phyloP scores from a whole-genome alignment of 2,888 invertebrate genomes.

The Alviniconcha strummeri region DNA sequence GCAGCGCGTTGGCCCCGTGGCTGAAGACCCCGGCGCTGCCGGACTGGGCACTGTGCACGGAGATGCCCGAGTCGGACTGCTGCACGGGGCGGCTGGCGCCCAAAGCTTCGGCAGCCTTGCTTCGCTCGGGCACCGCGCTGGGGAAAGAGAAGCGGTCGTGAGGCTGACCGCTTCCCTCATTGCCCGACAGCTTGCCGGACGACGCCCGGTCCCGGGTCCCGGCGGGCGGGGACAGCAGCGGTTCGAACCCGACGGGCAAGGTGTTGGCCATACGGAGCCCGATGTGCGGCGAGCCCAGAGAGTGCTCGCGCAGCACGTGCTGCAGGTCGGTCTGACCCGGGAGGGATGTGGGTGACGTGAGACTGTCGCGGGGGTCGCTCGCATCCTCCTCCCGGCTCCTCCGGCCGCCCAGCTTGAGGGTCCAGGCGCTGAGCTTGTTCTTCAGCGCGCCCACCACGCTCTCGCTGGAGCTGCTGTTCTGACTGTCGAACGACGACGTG shows the following conservation, averaged over 20 bases:
- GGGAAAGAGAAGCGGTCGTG: conserved; percentile 29
- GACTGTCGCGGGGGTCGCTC: background rate
- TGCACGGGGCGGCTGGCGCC: conserved; percentile 40
- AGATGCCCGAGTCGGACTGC: conserved; percentile 62
- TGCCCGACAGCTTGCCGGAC: conserved; percentile 26
- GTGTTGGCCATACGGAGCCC: conserved; percentile 56
- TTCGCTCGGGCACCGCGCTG: background rate
- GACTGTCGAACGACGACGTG: conserved; percentile 62
- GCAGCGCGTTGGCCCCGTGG: conserved; percentile 1
- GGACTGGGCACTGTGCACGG: conserved; percentile 51
- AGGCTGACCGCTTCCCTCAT: conserved; percentile 29
- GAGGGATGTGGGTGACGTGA: background rate
- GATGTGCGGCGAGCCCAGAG: conserved; percentile 56
- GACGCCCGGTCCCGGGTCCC: conserved; percentile 15
- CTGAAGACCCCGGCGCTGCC: background rate
- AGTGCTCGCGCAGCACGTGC: conserved; percentile 52
- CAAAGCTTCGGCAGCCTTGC: background rate
- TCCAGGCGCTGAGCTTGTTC: conserved; percentile 56
- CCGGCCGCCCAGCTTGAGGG: conserved; percentile 41
- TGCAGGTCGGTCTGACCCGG: conserved; percentile 47
- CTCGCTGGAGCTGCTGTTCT: conserved; percentile 45
- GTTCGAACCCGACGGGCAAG: conserved; percentile 22
- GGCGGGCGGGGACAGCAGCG: conserved; percentile 19
- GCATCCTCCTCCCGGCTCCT: conserved; percentile 29
- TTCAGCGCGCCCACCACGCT: conserved; percentile 62